phyloP scores from a whole-genome alignment of 2,113 vertebrate genomes.

The Mandrillus leucophaeus region DNA sequence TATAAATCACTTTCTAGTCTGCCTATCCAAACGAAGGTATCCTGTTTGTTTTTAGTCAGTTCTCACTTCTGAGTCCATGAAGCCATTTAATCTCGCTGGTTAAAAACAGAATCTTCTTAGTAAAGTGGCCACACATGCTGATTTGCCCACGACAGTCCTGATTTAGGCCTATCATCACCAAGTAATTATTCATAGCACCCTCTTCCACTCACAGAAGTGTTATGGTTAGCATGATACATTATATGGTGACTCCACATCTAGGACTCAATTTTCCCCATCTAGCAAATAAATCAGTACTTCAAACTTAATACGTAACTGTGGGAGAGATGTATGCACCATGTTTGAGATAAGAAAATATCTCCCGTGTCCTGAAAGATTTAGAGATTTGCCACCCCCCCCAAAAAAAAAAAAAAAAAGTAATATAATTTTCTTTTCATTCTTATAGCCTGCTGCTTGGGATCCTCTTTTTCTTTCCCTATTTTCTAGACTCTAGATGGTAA shows the following conservation, averaged over 20 bases:
- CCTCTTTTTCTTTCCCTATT: neutral
- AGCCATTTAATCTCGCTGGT: neutral
- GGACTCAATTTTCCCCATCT: slow-evolving; percentile 15
- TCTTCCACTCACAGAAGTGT: neutral
- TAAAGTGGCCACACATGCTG: neutral
- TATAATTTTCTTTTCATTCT: neutral
- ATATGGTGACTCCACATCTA: neutral
- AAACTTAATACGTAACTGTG: neutral
- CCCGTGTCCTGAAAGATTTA: neutral
- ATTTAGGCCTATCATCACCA: neutral
- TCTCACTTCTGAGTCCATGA: neutral
- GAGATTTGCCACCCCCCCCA: neutral
- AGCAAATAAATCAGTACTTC: slow-evolving; percentile 10
- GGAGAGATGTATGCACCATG: neutral
- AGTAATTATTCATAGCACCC: neutral
- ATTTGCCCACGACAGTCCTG: neutral
- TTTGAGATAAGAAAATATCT: neutral
- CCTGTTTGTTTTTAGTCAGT: neutral
- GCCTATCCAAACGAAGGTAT: slow-evolving; percentile 23
- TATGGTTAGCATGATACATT: neutral
- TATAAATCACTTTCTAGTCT: neutral
- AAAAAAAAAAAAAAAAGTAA: neutral
- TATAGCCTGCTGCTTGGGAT: neutral
- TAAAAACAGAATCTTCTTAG: neutral
- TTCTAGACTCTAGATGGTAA: slow-evolving; percentile 14